Evolutionary conservation across 2,888 invertebrate genomes (phyloP).

Genomic region (Caenorhabditis sp.): DNA sequence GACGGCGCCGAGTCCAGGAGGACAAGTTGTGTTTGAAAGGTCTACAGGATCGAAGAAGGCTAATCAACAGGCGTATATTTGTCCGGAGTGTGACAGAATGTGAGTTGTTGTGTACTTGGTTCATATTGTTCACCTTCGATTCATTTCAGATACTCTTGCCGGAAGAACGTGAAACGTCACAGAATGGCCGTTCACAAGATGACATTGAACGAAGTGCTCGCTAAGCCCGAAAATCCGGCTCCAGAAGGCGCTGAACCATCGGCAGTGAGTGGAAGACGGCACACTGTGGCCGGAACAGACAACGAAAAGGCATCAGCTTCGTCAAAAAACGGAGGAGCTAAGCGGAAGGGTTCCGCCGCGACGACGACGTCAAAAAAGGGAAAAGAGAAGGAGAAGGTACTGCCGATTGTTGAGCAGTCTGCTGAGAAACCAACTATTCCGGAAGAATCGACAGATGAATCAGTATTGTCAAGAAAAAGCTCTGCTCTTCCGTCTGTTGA

Average conservation of each 20-base stretch:
- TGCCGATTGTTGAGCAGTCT: too few relatives aligned
- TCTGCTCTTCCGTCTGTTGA: neutral
- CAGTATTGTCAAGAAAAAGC: neutral
- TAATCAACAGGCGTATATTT: conserved; percentile 51
- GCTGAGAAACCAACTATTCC: neutral
- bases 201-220: conserved; percentile 61
- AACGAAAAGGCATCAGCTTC: neutral
- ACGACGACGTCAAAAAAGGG: neutral
- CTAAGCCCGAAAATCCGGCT: conserved; percentile 48
- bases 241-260: neutral
- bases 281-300: conserved; percentile 31
- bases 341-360: conserved; percentile 24
- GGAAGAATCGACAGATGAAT: neutral
- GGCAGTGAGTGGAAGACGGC: conserved; percentile 9
- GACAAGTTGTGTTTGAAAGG: too few relatives aligned
- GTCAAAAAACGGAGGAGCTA: neutral
- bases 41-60: neutral
- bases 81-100: conserved; percentile 66
- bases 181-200: conserved; percentile 74
- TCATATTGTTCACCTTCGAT: neutral
- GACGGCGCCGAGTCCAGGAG: conserved; percentile 8
- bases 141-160: conserved; percentile 70
- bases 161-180: conserved; percentile 75
- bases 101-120: conserved; percentile 9
- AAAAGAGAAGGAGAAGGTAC: neutral